Percentiles rank a stretch among this genome's conserved stretches.
These are phyloP conservation scores for Ostrea denselamellosa DNA, from an alignment of 1,140 invertebrate species.

Conservation along the genomic window DNA sequence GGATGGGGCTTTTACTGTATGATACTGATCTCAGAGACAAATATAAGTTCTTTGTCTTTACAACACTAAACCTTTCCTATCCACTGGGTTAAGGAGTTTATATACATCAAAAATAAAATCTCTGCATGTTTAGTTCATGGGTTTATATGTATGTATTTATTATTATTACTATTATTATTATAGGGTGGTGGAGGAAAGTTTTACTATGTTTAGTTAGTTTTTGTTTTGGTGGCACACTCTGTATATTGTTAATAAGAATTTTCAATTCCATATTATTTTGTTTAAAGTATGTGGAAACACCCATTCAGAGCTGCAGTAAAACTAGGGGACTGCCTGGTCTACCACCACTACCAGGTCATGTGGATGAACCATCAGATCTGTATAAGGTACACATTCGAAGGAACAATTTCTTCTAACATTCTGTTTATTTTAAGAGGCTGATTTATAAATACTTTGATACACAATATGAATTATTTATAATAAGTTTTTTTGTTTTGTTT, in stretches of 20 bases:
- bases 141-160: neutral
- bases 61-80: neutral
- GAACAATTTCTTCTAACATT: neutral
- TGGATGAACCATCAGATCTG: constrained; percentile 74
- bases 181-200: neutral
- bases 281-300: constrained; percentile 72
- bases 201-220: neutral
- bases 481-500: neutral
- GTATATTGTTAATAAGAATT: neutral
- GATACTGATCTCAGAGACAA: neutral
- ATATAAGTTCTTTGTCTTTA: neutral
- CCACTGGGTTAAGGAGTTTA: constrained; percentile 2
- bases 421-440: neutral
- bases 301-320: constrained; percentile 73
- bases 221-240: neutral
- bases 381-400: constrained; percentile 71
- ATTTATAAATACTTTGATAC: neutral
- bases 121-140: neutral
- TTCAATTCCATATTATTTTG: neutral
- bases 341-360: constrained; percentile 73
- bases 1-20: constrained; percentile 10
- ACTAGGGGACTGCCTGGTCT: constrained; percentile 74
- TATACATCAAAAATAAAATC: neutral
- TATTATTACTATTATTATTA: neutral
- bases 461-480: neutral